Evolutionary conservation across 2,797 vertebrate species (phyloP).

Genomic region (Botia kubotai): DNA sequence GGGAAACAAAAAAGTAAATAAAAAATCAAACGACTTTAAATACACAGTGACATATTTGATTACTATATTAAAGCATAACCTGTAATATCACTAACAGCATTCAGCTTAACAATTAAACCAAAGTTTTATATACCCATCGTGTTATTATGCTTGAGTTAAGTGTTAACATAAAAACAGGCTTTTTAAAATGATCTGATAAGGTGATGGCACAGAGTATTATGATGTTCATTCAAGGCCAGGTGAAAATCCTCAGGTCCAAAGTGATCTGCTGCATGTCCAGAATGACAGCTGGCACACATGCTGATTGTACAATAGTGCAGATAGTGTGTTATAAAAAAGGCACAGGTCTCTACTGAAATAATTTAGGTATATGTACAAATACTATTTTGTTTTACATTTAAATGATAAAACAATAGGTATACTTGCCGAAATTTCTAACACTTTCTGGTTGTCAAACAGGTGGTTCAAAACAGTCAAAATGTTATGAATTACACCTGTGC

Average conservation of each 20-base stretch:
- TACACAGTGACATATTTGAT: neutral
- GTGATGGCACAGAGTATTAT: neutral
- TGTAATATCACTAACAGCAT: no score
- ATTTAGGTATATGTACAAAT: neutral
- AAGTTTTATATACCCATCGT: constrained; percentile 1
- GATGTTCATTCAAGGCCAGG: constrained; percentile 72
- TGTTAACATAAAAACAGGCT: neutral
- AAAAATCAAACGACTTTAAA: neutral
- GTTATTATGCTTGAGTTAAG: neutral
- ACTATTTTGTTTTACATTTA: no score
- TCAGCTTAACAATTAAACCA: neutral
- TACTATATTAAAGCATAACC: neutral
- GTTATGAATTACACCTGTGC: neutral
- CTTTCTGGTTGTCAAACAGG: no score
- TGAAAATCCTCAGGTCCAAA: constrained; percentile 82
- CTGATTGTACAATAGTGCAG: constrained; percentile 47
- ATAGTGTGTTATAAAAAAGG: neutral
- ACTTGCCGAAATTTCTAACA: no score
- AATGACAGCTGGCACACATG: constrained; percentile 77
- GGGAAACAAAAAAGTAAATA: constrained; percentile 36
- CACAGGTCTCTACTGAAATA: neutral
- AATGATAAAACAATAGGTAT: no score
- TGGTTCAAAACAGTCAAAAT: neutral
- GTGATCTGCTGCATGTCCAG: constrained; percentile 88
- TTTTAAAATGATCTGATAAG: constrained; percentile 14